Evolutionary conservation across 2,888 invertebrate species (phyloP).

Genomic region (Drosophila pseudotakahashii): DNA sequence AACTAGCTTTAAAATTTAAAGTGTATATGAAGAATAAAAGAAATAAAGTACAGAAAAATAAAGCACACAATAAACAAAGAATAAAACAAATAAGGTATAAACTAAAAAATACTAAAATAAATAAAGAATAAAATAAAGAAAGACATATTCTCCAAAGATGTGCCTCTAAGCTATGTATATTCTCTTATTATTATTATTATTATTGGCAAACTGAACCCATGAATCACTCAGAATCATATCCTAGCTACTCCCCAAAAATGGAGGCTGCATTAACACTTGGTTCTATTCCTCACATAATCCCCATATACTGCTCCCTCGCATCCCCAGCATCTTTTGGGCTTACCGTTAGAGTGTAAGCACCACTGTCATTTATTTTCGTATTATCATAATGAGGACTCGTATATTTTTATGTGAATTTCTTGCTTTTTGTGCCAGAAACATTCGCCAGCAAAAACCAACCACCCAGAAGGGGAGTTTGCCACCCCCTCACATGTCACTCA

Average conservation of each 20-base stretch:
- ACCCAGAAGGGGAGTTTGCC: conserved; percentile 20
- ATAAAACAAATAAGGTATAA: not conserved
- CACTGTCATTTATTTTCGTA: conserved; percentile 82
- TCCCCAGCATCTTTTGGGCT: conserved; percentile 15
- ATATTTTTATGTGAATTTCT: conserved; percentile 80
- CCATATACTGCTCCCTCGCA: not conserved
- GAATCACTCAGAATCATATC: conserved; percentile 5
- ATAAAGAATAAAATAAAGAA: too few species aligned
- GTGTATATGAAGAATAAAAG: not conserved
- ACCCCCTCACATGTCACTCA: conserved; percentile 49
- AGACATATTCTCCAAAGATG: too few species aligned
- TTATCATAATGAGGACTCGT: conserved; percentile 82
- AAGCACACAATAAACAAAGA: not conserved
- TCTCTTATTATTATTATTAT: conserved; percentile 1
- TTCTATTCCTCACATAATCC: conserved; percentile 7
- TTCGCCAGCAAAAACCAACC: conserved; percentile 24
- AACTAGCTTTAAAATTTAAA: too few species aligned
- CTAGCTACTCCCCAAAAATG: conserved; percentile 7
- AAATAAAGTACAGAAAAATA: not conserved
- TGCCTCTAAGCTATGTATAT: too few species aligned
- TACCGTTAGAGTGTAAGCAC: conserved; percentile 62
- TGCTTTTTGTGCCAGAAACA: conserved; percentile 65
- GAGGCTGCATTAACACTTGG: conserved; percentile 35
- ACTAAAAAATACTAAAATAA: too few species aligned
- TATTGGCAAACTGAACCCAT: conserved; percentile 12